Evolutionary conservation across 2,888 invertebrate species (phyloP).

Genomic region (Cephus pygmeus): DNA sequence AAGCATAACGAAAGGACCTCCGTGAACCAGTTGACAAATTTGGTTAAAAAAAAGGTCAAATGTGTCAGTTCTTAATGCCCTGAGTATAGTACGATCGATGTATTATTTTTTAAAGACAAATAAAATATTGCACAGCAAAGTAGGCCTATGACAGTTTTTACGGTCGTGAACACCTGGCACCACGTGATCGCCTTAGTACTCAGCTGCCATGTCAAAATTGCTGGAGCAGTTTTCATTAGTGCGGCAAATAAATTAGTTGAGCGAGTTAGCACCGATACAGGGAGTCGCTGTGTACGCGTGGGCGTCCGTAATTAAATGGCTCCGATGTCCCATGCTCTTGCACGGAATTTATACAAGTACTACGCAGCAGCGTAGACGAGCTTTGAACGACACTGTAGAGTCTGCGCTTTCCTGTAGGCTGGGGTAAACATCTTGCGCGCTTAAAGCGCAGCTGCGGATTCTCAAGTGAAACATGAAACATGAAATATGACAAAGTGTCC

Average conservation of each 20-base stretch:
- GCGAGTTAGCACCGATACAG: conserved; percentile 15
- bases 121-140: neutral
- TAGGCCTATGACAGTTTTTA: neutral
- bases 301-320: neutral
- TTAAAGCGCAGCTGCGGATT: neutral
- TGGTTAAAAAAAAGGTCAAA: neutral
- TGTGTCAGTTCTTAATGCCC: neutral
- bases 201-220: neutral
- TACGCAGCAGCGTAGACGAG: neutral
- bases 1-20: no score
- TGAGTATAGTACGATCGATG: neutral
- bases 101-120: neutral
- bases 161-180: neutral
- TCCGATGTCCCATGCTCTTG: neutral
- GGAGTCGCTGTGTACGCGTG: neutral
- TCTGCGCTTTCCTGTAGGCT: neutral
- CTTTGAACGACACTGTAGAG: neutral
- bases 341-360: neutral
- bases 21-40: neutral
- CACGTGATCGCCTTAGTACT: neutral
- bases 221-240: neutral
- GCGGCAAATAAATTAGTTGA: conserved; percentile 20
- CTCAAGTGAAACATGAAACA: neutral
- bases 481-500: neutral
- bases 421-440: neutral